A percentile compares a stretch with the other conserved stretches of the same genome.
phyloP scores from a whole-genome alignment of 1,140 invertebrate genomes.

The Riptortus pedestris region DNA sequence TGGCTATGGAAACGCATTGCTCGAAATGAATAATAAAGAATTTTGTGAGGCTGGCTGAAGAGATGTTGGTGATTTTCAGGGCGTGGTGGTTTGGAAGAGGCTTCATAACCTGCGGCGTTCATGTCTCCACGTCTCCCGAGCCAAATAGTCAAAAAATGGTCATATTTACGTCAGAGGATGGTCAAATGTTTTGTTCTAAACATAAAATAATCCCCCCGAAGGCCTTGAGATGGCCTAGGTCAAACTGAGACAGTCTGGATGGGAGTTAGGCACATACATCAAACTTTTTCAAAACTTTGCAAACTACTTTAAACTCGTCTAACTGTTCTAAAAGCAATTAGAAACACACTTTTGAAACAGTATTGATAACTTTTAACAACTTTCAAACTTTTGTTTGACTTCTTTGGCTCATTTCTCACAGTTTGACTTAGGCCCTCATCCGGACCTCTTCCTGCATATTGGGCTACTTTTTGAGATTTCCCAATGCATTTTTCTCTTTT shows the following conservation, averaged over 20 bases:
- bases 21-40: not conserved
- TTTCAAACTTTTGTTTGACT: conserved; percentile 17
- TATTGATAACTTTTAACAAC: conserved; percentile 19
- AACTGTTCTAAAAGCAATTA: conserved; percentile 16
- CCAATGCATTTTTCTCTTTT: too few relatives aligned
- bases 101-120: not conserved
- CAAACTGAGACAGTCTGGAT: not conserved
- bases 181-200: not conserved
- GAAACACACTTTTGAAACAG: conserved; percentile 13
- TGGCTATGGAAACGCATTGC: not conserved
- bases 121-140: conserved; percentile 1
- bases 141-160: not conserved
- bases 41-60: not conserved
- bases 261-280: conserved; percentile 12
- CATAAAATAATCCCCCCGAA: not conserved
- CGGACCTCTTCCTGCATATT: too few relatives aligned
- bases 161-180: not conserved
- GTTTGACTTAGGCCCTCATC: too few relatives aligned
- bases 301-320: conserved; percentile 12
- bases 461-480: too few relatives aligned
- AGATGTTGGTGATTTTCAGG: not conserved
- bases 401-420: conserved; percentile 6
- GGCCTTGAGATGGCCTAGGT: not conserved
- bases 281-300: conserved; percentile 14
- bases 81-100: not conserved